Conservation (phyloP, 2,113 vertebrate species). For the Tragelaphus strepsiceros region DNA sequence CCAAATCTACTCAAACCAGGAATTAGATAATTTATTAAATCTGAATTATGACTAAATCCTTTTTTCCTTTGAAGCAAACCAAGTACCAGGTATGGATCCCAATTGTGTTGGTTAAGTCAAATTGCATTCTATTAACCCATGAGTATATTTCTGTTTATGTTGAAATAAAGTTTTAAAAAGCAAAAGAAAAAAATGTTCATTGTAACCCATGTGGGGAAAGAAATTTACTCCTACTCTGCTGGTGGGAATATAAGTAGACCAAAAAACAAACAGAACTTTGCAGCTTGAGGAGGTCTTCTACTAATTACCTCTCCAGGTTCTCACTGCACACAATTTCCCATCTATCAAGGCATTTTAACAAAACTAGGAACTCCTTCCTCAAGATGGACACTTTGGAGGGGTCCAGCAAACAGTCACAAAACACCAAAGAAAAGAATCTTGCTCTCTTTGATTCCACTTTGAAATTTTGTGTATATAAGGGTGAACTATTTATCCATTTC, state of each 20-base stretch:
- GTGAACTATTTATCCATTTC: background rate
- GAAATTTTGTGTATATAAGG: background rate
- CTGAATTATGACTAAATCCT: background rate
- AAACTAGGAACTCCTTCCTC: background rate
- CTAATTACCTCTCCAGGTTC: background rate
- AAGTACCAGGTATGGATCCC: background rate
- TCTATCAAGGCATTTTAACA: background rate
- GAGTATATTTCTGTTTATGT: background rate
- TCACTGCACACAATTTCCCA: background rate
- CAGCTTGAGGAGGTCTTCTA: background rate
- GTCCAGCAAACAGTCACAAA: background rate
- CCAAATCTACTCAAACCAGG: background rate
- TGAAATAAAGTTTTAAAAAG: background rate
- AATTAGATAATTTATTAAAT: background rate
- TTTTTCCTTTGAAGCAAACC: background rate
- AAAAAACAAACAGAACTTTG: background rate
- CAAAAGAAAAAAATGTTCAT: background rate
- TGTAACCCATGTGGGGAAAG: background rate
- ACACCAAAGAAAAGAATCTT: background rate
- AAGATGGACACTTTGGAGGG: background rate
- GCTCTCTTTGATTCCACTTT: background rate
- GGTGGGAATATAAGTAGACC: background rate
- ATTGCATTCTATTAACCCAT: background rate
- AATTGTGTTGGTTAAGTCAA: background rate
- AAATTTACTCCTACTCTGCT: background rate